phyloP scores from a whole-genome alignment of 2,113 vertebrate genomes.

The Corythaixoides concolor region DNA sequence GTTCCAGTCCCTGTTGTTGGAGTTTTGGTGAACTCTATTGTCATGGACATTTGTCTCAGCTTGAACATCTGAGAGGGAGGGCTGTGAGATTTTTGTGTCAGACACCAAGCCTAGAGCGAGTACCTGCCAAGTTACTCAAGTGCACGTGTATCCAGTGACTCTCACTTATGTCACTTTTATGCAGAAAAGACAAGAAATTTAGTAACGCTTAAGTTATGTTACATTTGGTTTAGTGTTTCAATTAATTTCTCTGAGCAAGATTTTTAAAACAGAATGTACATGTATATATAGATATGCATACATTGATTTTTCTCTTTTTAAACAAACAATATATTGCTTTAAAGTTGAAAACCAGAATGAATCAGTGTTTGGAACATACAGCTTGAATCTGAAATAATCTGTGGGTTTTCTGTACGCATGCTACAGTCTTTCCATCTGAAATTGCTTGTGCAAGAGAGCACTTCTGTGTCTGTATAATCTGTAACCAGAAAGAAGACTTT shows the following conservation, averaged over 20 bases:
- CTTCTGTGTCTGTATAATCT: background rate
- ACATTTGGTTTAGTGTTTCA: background rate
- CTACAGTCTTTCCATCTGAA: background rate
- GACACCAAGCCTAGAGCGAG: background rate
- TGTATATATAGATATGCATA: background rate
- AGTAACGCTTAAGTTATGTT: background rate
- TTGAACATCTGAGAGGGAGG: background rate
- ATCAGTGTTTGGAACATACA: background rate
- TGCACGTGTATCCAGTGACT: background rate
- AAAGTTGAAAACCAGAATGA: background rate
- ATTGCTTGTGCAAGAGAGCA: background rate
- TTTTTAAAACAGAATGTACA: background rate
- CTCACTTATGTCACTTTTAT: background rate
- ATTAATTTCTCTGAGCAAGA: background rate
- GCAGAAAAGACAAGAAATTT: background rate
- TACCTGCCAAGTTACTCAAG: background rate
- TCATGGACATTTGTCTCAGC: background rate
- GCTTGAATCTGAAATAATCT: background rate
- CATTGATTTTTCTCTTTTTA: background rate
- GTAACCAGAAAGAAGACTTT: background rate
- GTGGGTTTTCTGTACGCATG: background rate
- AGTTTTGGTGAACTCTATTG: background rate
- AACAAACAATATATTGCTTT: background rate
- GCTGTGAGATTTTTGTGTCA: constrained; percentile 31
- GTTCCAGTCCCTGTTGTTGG: background rate